Percentiles rank a stretch among this genome's conserved stretches.
Evolutionary conservation across 2,888 invertebrate genomes (phyloP).

Genomic region (Plusia festucae): DNA sequence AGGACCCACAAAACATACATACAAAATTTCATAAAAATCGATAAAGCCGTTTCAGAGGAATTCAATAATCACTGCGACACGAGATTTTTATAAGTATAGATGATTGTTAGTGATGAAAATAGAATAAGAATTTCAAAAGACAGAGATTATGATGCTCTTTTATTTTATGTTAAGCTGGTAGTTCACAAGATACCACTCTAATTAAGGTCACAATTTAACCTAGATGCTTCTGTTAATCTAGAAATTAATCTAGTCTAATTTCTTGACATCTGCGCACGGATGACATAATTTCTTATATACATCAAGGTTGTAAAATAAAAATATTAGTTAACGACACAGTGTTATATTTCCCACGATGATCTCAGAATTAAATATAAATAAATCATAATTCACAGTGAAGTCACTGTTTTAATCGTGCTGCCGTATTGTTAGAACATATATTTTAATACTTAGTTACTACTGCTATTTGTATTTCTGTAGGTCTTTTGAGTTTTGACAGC

Average conservation of each 20-base stretch:
- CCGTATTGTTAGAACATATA: too few species aligned
- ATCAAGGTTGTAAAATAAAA: background rate
- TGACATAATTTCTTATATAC: background rate
- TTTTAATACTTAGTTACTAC: too few species aligned
- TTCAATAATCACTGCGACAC: too few species aligned
- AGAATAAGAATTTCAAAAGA: too few species aligned
- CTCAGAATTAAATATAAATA: conserved; percentile 6
- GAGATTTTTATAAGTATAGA: too few species aligned
- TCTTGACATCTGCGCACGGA: background rate
- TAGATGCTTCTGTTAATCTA: conserved; percentile 15
- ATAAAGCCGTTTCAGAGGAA: too few species aligned
- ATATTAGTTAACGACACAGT: background rate
- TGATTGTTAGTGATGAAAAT: too few species aligned
- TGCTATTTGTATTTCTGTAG: too few species aligned
- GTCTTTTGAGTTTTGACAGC: background rate
- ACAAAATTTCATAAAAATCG: too few species aligned
- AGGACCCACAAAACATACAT: too few species aligned
- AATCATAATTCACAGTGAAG: background rate
- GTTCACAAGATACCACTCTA: background rate
- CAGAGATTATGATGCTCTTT: background rate
- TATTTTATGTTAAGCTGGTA: conserved; percentile 16
- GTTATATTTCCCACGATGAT: conserved; percentile 3
- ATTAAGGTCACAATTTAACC: conserved; percentile 27
- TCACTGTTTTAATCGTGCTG: too few species aligned
- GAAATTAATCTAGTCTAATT: background rate